Percentiles rank a stretch among this genome's conserved stretches.
Conservation (phyloP, 2,113 vertebrate species). For the Stigmatopora argus region DNA sequence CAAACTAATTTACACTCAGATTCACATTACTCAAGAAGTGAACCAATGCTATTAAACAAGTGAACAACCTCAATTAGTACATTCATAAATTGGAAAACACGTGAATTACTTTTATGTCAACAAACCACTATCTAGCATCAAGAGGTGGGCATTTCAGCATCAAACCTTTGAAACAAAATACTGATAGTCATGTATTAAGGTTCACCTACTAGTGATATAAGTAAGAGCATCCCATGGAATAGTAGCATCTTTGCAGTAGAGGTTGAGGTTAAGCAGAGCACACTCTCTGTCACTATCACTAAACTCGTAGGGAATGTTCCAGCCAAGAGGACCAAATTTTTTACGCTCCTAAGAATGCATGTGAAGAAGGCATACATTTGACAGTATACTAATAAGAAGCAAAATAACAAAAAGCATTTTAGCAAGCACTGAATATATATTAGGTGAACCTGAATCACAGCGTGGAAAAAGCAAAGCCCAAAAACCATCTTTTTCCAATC, state of each 20-base stretch:
- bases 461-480: constrained; percentile 76
- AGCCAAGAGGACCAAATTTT: constrained; percentile 77
- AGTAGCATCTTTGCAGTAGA: constrained; percentile 69
- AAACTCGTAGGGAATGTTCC: constrained; percentile 82
- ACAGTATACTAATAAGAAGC: background rate
- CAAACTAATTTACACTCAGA: background rate
- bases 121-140: background rate
- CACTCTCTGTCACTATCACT: constrained; percentile 81
- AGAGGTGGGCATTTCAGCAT: background rate
- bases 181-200: background rate
- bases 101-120: background rate
- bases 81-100: background rate
- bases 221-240: constrained; percentile 73
- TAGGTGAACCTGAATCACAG: constrained; percentile 69
- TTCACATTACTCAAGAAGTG: background rate
- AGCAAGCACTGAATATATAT: background rate
- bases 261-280: constrained; percentile 76
- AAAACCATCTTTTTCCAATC: constrained; percentile 77
- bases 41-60: background rate
- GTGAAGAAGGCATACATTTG: constrained; percentile 5
- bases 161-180: background rate
- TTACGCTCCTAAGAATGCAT: constrained; percentile 72
- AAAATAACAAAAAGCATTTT: background rate
- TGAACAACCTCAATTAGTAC: background rate
- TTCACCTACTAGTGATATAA: constrained; percentile 67